Conservation (phyloP, 2,113 vertebrate genomes). For the Pelusios castaneus region DNA sequence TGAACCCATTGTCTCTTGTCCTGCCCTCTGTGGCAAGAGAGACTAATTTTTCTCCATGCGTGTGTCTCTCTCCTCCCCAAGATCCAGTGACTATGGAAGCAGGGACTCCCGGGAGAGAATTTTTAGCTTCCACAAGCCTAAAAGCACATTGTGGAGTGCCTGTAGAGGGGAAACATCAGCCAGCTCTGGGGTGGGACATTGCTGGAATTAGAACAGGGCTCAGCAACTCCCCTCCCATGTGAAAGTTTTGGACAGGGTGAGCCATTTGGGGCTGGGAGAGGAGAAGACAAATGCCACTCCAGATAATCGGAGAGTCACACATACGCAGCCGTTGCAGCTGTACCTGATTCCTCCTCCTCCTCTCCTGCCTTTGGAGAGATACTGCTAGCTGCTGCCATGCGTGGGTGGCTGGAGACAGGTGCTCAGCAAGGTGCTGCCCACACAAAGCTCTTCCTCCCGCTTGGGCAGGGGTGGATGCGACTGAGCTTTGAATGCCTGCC, state of each 20-base stretch:
- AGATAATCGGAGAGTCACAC: not conserved
- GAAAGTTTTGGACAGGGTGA: not conserved
- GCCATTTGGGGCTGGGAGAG: not conserved
- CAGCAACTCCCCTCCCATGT: not conserved
- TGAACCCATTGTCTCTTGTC: too few species aligned
- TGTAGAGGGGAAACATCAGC: not conserved
- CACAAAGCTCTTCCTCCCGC: too few species aligned
- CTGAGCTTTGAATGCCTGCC: too few species aligned
- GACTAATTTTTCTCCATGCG: too few species aligned
- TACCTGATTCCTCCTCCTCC: not conserved
- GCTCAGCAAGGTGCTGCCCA: too few species aligned
- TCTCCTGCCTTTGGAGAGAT: not conserved
- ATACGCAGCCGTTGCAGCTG: not conserved
- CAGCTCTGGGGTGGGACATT: not conserved
- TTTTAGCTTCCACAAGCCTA: not conserved
- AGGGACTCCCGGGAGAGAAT: not conserved
- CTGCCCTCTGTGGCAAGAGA: too few species aligned
- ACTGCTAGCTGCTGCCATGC: fast-evolving
- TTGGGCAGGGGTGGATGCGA: too few species aligned
- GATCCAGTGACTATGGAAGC: not conserved
- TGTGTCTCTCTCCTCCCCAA: too few species aligned
- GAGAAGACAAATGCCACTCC: not conserved
- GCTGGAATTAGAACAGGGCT: too few species aligned
- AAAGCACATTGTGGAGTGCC: not conserved
- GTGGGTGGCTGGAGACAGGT: too few species aligned